Conservation (phyloP, 2,888 invertebrate species). For the Microctonus brassicae region DNA sequence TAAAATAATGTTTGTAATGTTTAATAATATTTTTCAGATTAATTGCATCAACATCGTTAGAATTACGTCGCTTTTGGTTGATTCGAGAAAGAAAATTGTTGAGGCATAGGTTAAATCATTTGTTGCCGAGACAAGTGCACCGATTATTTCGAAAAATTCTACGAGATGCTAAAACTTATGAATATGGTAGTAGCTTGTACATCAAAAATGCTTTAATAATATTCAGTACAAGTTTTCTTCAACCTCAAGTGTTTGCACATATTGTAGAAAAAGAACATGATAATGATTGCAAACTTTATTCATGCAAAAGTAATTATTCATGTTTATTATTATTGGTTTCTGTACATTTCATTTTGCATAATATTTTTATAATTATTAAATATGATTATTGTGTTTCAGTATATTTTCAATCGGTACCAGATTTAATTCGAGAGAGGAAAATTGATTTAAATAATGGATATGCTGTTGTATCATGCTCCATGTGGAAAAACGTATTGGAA, state of each 20-base stretch:
- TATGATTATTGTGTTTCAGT: slow-evolving; percentile 68
- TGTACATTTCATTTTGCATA: not conserved
- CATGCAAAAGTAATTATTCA: slow-evolving; percentile 52
- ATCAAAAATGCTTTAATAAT: slow-evolving; percentile 50
- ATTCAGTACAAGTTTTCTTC: slow-evolving; percentile 50
- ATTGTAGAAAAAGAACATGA: slow-evolving; percentile 50
- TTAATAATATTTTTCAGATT: slow-evolving; percentile 52
- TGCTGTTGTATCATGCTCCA: slow-evolving; percentile 72
- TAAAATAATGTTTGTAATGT: slow-evolving; percentile 9
- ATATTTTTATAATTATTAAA: not conserved
- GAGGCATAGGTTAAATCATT: slow-evolving; percentile 53
- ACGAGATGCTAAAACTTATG: slow-evolving; percentile 48
- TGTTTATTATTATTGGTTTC: not conserved
- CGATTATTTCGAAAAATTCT: slow-evolving; percentile 57
- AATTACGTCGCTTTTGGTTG: slow-evolving; percentile 58
- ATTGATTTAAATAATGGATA: slow-evolving; percentile 72
- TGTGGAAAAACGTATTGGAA: slow-evolving; percentile 72
- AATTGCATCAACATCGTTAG: slow-evolving; percentile 56
- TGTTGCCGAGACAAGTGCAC: slow-evolving; percentile 55
- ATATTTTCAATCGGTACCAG: slow-evolving; percentile 73
- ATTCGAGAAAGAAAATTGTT: slow-evolving; percentile 58
- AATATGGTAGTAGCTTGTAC: slow-evolving; percentile 28
- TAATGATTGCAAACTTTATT: slow-evolving; percentile 50
- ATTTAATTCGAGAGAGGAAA: slow-evolving; percentile 72
- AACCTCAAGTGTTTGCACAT: slow-evolving; percentile 55